Evolutionary conservation across 2,797 vertebrate species (phyloP), one percentile per base, ranked within the genome.

Genomic region (Lacerta viridis): DNA sequence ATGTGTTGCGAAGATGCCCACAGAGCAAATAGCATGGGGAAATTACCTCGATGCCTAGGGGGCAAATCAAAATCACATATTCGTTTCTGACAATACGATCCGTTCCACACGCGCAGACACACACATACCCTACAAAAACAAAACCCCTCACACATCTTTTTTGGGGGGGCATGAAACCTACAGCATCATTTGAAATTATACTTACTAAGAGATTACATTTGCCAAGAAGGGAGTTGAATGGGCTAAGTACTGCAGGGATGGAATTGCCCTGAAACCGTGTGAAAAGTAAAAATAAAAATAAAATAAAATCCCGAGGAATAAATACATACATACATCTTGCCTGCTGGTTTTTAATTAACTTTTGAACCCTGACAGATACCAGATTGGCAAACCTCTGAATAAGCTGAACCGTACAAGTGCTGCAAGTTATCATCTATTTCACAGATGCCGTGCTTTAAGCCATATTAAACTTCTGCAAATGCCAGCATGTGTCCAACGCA

Each of bases 11-110:
- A 91, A 94, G 94, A 93, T 95, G 96, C 95, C 87, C 92, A 95
- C 93, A 92, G 96, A 95, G 96, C 94, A 96, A 97, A 97, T 96
- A 97, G 94, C 95, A 95, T 96, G 89, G 93, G 88, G 95, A 96
- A 95, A 97, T 95, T 92, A 90, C 91, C 94, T 94, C 87, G 36
- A 93, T 86, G 92, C 97, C 96, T 94, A 95, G 94, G 95, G 95
- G 93, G 61, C 90, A 93, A 91, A 92, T 94, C 93, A 93, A 93
- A 94, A 91, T 74, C 90, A 81, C 88, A 39, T 91, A 61, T 91
- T 90, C 90, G 0, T 88, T 93, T 92, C 39, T 89, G 93, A 94
- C 90, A 87, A 82, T 86, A 80, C 87, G 93, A 94, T 94, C 92
- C 92, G 81, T 55, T 55, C 13, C 33, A 90, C 86, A 86, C 88